A percentile compares a stretch with the other conserved stretches of the same genome.
These are phyloP conservation scores for Rousettus madagascariensis DNA, from an alignment of 2,797 vertebrate species.

Conservation along the genomic window DNA sequence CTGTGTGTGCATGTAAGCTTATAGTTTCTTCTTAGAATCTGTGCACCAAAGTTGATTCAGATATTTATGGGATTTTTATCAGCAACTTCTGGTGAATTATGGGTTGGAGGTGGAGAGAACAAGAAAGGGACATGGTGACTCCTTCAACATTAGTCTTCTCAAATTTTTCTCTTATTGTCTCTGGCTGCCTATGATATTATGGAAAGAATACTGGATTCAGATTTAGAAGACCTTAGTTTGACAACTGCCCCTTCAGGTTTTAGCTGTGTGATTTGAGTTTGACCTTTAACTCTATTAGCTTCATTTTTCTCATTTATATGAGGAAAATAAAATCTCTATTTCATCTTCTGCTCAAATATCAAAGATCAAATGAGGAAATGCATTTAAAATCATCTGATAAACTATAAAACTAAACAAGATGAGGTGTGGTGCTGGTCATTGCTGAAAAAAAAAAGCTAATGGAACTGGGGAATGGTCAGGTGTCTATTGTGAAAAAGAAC, in stretches of 20 bases:
- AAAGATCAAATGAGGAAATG: neutral
- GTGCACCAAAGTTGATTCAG: neutral
- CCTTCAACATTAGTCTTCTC: neutral
- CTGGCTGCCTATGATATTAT: neutral
- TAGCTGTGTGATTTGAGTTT: neutral
- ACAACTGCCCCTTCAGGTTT: neutral
- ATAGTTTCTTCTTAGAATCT: neutral
- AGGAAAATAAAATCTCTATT: neutral
- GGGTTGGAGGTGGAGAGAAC: neutral
- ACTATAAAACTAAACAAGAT: neutral
- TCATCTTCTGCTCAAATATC: neutral
- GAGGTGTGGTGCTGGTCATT: neutral
- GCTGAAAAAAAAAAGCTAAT: neutral
- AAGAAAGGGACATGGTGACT: neutral
- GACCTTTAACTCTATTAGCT: neutral
- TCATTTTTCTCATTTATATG: neutral
- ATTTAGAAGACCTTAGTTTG: neutral
- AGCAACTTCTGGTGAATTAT: neutral
- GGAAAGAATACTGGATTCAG: neutral
- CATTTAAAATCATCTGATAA: slow-evolving; percentile 7
- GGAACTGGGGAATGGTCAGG: neutral
- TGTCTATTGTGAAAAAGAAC: neutral
- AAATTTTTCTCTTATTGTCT: neutral
- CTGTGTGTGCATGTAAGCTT: neutral
- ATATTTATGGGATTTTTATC: neutral